A percentile compares a stretch with the other conserved stretches of the same genome.
Evolutionary conservation across 2,113 vertebrate genomes (phyloP).

Genomic region (Athene cunicularia): DNA sequence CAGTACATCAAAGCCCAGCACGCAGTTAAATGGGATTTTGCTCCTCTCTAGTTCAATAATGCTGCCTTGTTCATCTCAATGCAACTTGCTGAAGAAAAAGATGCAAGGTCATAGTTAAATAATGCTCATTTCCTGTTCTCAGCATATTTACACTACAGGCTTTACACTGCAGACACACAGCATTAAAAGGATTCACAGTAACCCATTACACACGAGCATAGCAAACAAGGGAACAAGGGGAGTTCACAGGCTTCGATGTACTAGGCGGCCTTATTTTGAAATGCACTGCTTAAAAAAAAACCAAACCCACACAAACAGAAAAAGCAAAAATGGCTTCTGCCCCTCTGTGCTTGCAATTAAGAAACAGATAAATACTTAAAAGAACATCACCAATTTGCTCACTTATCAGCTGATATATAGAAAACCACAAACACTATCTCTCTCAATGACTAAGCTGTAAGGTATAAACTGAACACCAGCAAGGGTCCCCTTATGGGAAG

Average conservation of each 20-base stretch:
- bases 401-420: not conserved
- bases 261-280: not conserved
- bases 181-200: not conserved
- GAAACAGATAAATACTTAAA: not conserved
- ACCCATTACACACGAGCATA: rapidly evolving
- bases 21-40: not conserved
- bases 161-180: not conserved
- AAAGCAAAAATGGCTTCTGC: not conserved
- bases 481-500: not conserved
- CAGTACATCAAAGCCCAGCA: constrained; percentile 31
- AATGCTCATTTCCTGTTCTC: constrained; percentile 21
- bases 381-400: not conserved
- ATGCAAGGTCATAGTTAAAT: constrained; percentile 53
- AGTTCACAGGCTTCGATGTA: not conserved
- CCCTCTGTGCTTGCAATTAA: not conserved
- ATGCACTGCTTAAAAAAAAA: not conserved
- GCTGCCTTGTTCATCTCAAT: constrained; percentile 6
- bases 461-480: not conserved
- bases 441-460: not conserved
- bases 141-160: not conserved
- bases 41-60: constrained; percentile 19
- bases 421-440: not conserved
- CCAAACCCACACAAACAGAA: not conserved
- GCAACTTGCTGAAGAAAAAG: constrained; percentile 25
- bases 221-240: not conserved